phyloP scores from a whole-genome alignment of 2,113 vertebrate species.

The Ochotona princeps region DNA sequence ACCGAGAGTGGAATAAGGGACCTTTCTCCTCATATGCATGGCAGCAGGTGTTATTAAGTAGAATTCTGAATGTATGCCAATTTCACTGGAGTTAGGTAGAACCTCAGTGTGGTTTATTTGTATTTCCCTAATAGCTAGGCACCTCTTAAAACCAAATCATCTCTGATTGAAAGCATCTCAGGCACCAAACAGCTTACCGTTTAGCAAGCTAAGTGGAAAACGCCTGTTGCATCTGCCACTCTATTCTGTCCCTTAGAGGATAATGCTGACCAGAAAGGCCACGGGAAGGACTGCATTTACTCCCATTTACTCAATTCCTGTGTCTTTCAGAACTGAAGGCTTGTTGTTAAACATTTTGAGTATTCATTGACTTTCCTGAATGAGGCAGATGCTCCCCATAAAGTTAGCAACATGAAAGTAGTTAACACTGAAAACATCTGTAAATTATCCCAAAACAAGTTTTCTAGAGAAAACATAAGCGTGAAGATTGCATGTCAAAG shows the following conservation, averaged over 20 bases:
- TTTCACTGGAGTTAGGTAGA: too few species aligned
- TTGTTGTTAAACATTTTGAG: constrained; percentile 59
- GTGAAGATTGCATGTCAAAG: background rate
- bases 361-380: constrained; percentile 16
- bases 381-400: background rate
- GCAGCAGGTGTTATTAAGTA: too few species aligned
- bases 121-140: too few species aligned
- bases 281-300: constrained; percentile 73
- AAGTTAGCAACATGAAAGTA: constrained; percentile 21
- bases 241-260: constrained; percentile 81
- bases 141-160: background rate
- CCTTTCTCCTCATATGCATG: too few species aligned
- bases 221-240: constrained; percentile 73
- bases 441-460: constrained; percentile 12
- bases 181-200: constrained; percentile 70
- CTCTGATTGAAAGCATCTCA: constrained; percentile 37
- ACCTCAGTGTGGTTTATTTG: background rate
- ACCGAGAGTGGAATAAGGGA: too few species aligned
- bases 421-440: background rate
- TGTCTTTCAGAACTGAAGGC: constrained; percentile 43
- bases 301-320: constrained; percentile 81
- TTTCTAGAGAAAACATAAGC: background rate
- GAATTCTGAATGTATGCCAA: too few species aligned
- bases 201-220: constrained; percentile 75
- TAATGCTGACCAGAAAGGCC: constrained; percentile 76